A percentile compares a stretch with the other conserved stretches of the same genome.
Evolutionary conservation across 35 echinoderm and acorn worm genomes (phyloP).

Genomic region (Apostichopus parvimensis): DNA sequence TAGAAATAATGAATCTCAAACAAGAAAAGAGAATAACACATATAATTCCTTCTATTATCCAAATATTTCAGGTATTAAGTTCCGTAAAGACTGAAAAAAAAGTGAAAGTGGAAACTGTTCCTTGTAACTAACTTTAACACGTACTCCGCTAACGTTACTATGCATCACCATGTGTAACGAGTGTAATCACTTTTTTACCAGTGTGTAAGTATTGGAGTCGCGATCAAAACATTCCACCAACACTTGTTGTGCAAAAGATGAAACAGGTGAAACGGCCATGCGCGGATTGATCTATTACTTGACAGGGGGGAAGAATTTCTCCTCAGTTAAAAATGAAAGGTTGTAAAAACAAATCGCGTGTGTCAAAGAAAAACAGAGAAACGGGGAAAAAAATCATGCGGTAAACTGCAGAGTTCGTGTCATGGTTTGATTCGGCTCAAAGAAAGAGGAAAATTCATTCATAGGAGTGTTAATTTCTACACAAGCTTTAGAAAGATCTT

Average conservation of each 20-base stretch:
- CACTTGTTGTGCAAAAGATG: slow-evolving; percentile 10
- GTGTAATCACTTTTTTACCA: not conserved
- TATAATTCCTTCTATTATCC: slow-evolving; percentile 4
- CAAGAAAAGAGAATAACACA: not conserved
- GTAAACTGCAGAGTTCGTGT: too few species aligned
- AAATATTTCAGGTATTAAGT: not conserved
- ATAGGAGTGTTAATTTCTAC: too few species aligned
- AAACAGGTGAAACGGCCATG: not conserved
- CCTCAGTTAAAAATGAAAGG: too few species aligned
- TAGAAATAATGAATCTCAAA: not conserved
- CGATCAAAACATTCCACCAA: not conserved
- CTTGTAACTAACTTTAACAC: not conserved
- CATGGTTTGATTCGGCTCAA: too few species aligned
- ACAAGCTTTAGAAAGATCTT: too few species aligned
- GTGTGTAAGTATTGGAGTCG: not conserved
- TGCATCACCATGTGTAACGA: not conserved
- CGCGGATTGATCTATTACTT: not conserved
- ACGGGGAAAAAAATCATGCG: too few species aligned
- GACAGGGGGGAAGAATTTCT: not conserved
- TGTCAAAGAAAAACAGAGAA: too few species aligned
- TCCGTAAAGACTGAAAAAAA: not conserved
- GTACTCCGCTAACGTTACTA: not conserved
- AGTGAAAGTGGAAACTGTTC: not conserved
- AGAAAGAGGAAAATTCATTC: too few species aligned
- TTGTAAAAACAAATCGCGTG: too few species aligned